A percentile compares a stretch with the other conserved stretches of the same genome.
Evolutionary conservation across 2,113 vertebrate genomes (phyloP).

Genomic region (Shinisaurus crocodilurus): DNA sequence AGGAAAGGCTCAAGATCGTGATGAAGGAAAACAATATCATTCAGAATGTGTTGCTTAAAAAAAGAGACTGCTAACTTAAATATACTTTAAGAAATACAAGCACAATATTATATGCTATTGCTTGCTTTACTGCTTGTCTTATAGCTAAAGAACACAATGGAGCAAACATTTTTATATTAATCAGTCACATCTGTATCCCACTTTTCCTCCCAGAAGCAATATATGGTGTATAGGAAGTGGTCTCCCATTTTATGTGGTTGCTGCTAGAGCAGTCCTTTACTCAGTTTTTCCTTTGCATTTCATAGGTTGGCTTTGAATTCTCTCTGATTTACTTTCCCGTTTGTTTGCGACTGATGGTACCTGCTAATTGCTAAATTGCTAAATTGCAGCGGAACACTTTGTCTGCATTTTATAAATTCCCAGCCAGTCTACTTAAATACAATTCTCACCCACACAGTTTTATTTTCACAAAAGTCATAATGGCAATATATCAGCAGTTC

Average conservation of each 20-base stretch:
- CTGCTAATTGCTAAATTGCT: slow-evolving; percentile 63
- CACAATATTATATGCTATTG: not conserved
- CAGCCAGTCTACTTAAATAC: slow-evolving; percentile 70
- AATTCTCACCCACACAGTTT: slow-evolving; percentile 75
- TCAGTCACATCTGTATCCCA: not conserved
- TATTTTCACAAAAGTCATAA: slow-evolving; percentile 74
- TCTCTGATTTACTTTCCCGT: slow-evolving; percentile 42
- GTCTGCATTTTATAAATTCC: slow-evolving; percentile 68
- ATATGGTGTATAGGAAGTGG: not conserved
- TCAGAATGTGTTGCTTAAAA: slow-evolving; percentile 6
- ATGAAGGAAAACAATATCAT: slow-evolving; percentile 3
- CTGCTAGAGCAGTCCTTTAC: not conserved
- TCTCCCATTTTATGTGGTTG: not conserved
- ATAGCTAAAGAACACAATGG: slow-evolving; percentile 28
- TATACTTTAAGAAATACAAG: not conserved
- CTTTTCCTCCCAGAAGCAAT: not conserved
- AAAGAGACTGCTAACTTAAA: not conserved
- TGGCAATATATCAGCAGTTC: slow-evolving; percentile 71
- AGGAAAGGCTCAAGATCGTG: not conserved
- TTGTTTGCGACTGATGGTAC: slow-evolving; percentile 65
- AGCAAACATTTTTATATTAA: not conserved
- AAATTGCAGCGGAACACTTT: slow-evolving; percentile 71
- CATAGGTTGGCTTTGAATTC: slow-evolving; percentile 50
- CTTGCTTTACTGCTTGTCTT: not conserved
- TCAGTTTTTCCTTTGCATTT: slow-evolving; percentile 43